Evolutionary conservation across 2,113 vertebrate genomes (phyloP).

Genomic region (Oncorhynchus masou): DNA sequence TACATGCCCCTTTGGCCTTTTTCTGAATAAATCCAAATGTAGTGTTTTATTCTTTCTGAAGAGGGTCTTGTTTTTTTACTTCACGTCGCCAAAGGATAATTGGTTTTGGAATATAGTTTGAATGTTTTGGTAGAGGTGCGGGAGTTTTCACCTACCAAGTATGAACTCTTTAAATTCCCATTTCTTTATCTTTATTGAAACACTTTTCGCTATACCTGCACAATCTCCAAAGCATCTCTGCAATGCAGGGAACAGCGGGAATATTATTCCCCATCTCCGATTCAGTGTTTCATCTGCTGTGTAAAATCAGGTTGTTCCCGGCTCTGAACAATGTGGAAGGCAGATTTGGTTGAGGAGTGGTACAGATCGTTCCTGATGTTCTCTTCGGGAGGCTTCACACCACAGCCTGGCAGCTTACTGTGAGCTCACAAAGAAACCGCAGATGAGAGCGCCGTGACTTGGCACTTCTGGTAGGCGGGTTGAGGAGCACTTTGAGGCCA

Average conservation of each 20-base stretch:
- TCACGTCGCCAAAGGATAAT: too few relatives aligned
- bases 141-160: too few relatives aligned
- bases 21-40: not conserved
- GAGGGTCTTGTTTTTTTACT: too few relatives aligned
- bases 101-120: too few relatives aligned
- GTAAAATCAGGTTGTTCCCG: constrained; percentile 32
- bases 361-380: constrained; percentile 48
- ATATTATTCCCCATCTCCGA: not conserved
- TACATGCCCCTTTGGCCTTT: too few relatives aligned
- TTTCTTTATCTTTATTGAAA: too few relatives aligned
- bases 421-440: constrained; percentile 9
- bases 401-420: constrained; percentile 27
- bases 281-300: not conserved
- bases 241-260: too few relatives aligned
- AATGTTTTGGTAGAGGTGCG: too few relatives aligned
- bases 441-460: constrained; percentile 6
- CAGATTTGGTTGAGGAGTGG: constrained; percentile 30
- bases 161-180: too few relatives aligned
- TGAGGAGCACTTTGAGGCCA: constrained; percentile 8
- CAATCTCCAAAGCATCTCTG: too few relatives aligned
- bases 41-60: not conserved
- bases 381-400: constrained; percentile 24
- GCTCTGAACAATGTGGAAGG: constrained; percentile 33
- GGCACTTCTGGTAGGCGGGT: constrained; percentile 1
- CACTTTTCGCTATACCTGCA: too few relatives aligned